Base-by-base conservation (phyloP, 2,113 vertebrate genomes). In the Mungos mungo region DNA sequence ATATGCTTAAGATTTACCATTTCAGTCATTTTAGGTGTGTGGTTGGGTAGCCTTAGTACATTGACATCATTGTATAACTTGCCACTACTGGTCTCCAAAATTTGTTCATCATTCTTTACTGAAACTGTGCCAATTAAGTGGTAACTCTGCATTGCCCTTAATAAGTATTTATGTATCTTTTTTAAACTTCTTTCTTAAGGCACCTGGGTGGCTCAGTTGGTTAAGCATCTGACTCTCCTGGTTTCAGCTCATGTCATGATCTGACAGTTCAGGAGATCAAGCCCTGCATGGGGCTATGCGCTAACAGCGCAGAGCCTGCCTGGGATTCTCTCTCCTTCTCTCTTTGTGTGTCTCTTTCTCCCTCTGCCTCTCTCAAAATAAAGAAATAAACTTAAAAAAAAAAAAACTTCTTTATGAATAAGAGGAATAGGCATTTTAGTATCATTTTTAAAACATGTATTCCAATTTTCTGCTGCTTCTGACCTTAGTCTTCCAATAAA, bases 381-480 rank as follows among this genome's bases (percentile, higher is more conserved):
- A 57, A 57, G 21, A 57, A 60, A 60, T 23, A 60, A 57, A 57
- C 54, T 60, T 60, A 0, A 60, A 60, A 60, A 60, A 57, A 41
- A 41, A 41, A 60, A 71, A 72, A 52, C 57, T 72, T 96, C 25
- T 94, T 90, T 94, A 45, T 95, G 41, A 89, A 29, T 90, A 95
- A 95, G 6, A 81, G 74, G 3, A 96, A 72, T 23, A 11, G 23
- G 21, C 47, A 10, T 88, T 69, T 86, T 52, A 19, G 29, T 52
- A 60, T 91, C 25, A 79, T 81, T 89, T 96, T 92, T 1, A 77
- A 96, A 90, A 94, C 72, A 77, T 21, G 0, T 74, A 92, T 66
- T 92, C 35, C 45, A 96, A 23, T 41, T 71, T 97, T 80, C 93
- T 95, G 38, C 35, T 84, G 65, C 74, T 92, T 91, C 89, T 80